phyloP scores from a whole-genome alignment of 2,888 invertebrate species.

The Neoitamus cyanurus region DNA sequence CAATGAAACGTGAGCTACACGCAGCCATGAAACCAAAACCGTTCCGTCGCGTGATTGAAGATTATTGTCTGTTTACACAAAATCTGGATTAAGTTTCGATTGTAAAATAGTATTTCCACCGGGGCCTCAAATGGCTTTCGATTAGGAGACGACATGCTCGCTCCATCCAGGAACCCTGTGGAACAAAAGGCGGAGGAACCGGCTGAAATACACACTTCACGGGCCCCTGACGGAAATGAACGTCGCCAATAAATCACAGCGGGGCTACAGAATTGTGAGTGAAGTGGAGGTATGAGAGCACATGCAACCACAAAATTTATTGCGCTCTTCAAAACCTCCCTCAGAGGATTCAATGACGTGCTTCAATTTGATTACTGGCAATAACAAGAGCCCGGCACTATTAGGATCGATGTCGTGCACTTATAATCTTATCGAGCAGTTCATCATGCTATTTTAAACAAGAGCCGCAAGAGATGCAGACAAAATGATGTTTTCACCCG shows the following conservation, averaged over 20 bases:
- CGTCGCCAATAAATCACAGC: conserved; percentile 8
- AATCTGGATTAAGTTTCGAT: background rate
- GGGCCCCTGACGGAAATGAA: conserved; percentile 10
- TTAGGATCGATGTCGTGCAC: conserved; percentile 24
- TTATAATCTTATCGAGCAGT: conserved; percentile 28
- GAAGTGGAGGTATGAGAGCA: background rate
- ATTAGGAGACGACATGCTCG: background rate
- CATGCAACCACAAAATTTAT: conserved; percentile 1
- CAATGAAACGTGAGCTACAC: background rate
- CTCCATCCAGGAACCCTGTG: background rate
- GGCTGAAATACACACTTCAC: background rate
- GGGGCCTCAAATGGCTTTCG: background rate
- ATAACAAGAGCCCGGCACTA: conserved; percentile 9
- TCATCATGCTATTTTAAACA: conserved; percentile 5
- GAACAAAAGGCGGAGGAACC: background rate
- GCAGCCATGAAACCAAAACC: background rate
- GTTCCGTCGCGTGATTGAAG: background rate
- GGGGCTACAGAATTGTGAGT: background rate
- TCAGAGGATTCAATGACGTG: conserved; percentile 17
- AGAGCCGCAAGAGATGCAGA: background rate
- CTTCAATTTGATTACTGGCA: conserved; percentile 13
- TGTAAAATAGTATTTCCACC: background rate
- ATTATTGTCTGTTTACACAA: background rate
- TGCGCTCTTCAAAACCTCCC: background rate
- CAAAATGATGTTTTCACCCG: background rate